A percentile compares a stretch with the other conserved stretches of the same genome.
These are phyloP conservation scores for Amphibalanus amphitrite DNA, from an alignment of 1,140 invertebrate genomes.

Conservation along the genomic window DNA sequence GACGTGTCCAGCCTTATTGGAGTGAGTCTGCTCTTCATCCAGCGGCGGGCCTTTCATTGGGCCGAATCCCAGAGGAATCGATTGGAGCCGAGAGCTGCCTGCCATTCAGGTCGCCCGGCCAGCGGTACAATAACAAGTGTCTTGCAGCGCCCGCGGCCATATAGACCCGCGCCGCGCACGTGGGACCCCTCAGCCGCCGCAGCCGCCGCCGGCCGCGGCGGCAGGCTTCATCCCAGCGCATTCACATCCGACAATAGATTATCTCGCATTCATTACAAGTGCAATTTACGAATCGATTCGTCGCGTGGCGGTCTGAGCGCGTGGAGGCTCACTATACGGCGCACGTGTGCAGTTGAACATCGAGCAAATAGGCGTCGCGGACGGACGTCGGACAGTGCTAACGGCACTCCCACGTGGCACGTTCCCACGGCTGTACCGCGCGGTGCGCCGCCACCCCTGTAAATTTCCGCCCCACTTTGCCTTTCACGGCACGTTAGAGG, in stretches of 20 bases:
- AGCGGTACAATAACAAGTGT: background rate
- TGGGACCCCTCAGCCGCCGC: too few relatives aligned
- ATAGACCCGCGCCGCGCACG: too few relatives aligned
- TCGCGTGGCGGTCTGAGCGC: background rate
- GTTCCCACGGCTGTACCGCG: background rate
- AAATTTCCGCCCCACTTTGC: background rate
- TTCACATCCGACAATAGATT: background rate
- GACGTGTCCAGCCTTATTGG: constrained; percentile 4
- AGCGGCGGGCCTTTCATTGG: background rate
- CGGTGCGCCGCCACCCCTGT: background rate
- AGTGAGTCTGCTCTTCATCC: background rate
- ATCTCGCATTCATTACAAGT: constrained; percentile 1
- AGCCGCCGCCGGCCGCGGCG: too few relatives aligned
- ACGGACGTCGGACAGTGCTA: background rate
- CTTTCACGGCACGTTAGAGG: background rate
- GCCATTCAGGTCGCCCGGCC: background rate
- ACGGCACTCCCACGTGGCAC: background rate
- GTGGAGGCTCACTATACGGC: too few relatives aligned
- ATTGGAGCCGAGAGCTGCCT: background rate
- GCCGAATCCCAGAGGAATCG: background rate
- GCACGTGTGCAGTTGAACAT: background rate
- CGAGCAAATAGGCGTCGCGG: background rate
- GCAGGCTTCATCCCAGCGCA: background rate
- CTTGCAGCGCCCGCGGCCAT: background rate
- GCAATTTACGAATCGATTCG: background rate